phyloP scores from a whole-genome alignment of 2,113 vertebrate species.

The Cyanoderma ruficeps region DNA sequence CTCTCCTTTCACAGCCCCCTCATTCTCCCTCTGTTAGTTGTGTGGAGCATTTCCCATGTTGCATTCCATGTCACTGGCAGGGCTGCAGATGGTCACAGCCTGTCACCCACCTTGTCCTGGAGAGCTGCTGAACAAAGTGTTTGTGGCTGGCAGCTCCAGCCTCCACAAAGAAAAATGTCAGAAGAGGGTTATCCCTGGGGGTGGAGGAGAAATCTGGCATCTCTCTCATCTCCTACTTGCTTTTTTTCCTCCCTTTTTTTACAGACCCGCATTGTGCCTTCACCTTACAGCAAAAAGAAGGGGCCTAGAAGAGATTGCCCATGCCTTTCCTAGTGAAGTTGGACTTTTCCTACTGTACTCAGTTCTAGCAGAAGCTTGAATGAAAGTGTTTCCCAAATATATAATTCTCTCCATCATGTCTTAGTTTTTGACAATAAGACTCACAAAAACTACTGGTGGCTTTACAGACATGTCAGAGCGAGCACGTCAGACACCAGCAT shows the following conservation, averaged over 20 bases:
- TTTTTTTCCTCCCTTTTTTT: neutral
- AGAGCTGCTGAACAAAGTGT: neutral
- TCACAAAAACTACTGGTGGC: neutral
- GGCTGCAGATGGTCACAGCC: neutral
- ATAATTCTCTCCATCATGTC: neutral
- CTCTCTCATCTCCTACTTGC: neutral
- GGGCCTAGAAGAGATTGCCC: neutral
- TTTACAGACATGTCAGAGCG: neutral
- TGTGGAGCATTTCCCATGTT: rapidly evolving
- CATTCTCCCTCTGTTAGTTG: neutral
- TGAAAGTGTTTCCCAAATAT: neutral
- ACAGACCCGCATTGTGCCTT: neutral
- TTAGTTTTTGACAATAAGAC: neutral
- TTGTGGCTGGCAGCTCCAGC: neutral
- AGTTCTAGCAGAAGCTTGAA: neutral
- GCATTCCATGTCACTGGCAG: neutral
- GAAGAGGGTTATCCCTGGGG: neutral
- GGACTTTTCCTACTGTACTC: neutral
- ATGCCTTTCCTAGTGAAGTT: neutral
- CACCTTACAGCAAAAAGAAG: neutral
- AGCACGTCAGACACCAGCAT: neutral
- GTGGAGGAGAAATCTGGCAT: neutral
- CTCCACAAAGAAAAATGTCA: neutral
- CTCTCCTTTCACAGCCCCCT: neutral
- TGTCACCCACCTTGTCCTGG: neutral